Conservation (phyloP, 2,888 invertebrate genomes). For the Acleris sparsana region DNA sequence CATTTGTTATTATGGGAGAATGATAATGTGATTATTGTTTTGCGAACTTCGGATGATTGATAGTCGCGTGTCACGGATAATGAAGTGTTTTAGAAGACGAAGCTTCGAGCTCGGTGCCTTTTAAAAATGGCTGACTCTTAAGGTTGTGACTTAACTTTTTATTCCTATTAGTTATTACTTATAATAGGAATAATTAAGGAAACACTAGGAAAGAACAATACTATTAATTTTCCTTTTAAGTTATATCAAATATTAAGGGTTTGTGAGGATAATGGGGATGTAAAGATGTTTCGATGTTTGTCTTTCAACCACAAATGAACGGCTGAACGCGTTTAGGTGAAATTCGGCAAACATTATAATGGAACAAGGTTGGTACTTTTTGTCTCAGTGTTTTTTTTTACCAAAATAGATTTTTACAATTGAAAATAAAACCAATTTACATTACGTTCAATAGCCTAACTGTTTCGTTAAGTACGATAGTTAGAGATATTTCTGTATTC, state of each 20-base stretch:
- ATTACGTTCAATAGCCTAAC: no score
- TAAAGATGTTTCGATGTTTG: no score
- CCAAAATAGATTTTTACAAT: no score
- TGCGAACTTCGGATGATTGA: constrained; percentile 78
- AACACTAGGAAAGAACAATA: no score
- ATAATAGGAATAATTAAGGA: no score
- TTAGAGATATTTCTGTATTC: neutral
- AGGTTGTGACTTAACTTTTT: constrained; percentile 2
- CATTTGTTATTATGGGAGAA: constrained; percentile 81
- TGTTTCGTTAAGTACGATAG: neutral
- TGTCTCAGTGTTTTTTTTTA: neutral
- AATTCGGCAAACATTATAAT: neutral
- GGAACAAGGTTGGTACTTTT: neutral
- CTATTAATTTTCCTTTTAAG: no score
- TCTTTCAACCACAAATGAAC: no score
- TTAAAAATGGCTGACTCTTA: constrained; percentile 39
- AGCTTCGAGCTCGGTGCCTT: constrained; percentile 61
- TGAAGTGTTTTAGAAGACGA: constrained; percentile 65
- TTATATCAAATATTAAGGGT: no score
- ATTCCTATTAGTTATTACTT: no score
- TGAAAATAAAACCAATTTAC: no score
- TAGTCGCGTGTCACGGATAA: constrained; percentile 77
- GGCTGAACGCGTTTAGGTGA: no score
- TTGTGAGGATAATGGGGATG: no score
- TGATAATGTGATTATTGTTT: constrained; percentile 84